Percentiles rank a stretch among this genome's conserved stretches.
Evolutionary conservation across 2,797 vertebrate genomes (phyloP).

Genomic region (Parauchenoglanis ngamensis): DNA sequence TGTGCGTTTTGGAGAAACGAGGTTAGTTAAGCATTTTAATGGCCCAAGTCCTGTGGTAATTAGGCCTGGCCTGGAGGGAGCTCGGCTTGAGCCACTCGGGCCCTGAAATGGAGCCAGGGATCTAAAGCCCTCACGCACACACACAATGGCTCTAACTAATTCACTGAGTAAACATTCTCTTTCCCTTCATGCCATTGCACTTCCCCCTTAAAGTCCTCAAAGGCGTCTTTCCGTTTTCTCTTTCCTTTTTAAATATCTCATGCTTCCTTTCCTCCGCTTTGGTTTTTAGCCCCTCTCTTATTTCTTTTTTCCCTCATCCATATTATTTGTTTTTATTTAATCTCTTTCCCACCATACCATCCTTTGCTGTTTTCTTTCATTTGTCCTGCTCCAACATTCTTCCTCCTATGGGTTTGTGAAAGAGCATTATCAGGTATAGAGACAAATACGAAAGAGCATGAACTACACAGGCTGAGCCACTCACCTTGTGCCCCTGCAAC

Average conservation of each 20-base stretch:
- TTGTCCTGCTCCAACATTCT: background rate
- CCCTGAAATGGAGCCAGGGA: slow-evolving; percentile 96
- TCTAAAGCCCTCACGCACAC: slow-evolving; percentile 87
- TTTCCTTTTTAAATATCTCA: slow-evolving; percentile 5
- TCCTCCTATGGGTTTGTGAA: background rate
- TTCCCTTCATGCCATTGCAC: slow-evolving; percentile 89
- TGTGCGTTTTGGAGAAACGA: slow-evolving; percentile 93
- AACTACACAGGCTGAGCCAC: slow-evolving; percentile 14
- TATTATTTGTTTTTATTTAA: slow-evolving; percentile 14
- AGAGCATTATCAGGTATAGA: slow-evolving; percentile 5
- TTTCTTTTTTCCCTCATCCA: slow-evolving; percentile 25
- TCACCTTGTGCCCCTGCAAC: slow-evolving; percentile 6
- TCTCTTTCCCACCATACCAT: background rate
- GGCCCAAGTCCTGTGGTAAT: slow-evolving; percentile 99
- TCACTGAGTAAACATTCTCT: slow-evolving; percentile 99
- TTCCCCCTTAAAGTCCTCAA: slow-evolving; percentile 91
- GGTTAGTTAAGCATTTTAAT: slow-evolving; percentile 99
- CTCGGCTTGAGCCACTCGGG: slow-evolving; percentile 92
- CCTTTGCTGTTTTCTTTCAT: background rate
- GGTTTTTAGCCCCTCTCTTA: background rate
- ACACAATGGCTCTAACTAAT: slow-evolving; percentile 99
- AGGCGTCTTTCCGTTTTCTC: slow-evolving; percentile 59
- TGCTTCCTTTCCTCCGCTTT: slow-evolving; percentile 29
- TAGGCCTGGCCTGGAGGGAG: slow-evolving; percentile 98
- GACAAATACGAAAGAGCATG: background rate